These are phyloP conservation scores for Corythoichthys haematopterus DNA, from an alignment of 2,113 vertebrate species.

Conservation along the genomic window DNA sequence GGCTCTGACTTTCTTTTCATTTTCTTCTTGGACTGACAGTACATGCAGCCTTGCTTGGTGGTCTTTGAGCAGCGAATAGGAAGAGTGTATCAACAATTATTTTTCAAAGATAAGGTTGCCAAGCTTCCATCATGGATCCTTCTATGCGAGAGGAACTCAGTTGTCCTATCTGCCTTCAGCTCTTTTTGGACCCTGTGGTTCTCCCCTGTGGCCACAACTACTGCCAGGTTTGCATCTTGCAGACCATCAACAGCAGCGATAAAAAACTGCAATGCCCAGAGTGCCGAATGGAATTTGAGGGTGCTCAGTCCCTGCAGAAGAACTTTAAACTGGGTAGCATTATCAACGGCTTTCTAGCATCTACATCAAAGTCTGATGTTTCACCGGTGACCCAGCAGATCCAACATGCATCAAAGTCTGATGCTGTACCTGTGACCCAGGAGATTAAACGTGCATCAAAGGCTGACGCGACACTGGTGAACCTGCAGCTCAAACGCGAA, in stretches of 20 bases:
- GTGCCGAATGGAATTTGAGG: conserved; percentile 51
- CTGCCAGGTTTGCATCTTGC: conserved; percentile 59
- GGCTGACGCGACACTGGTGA: neutral
- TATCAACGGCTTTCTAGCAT: conserved; percentile 49
- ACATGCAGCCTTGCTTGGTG: neutral
- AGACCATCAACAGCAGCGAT: neutral
- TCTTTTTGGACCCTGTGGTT: conserved; percentile 57
- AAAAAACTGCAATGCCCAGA: conserved; percentile 57
- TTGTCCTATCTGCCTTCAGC: conserved; percentile 70
- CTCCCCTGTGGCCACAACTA: conserved; percentile 74
- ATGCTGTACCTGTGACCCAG: neutral
- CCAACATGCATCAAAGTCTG: neutral
- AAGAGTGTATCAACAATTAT: neutral
- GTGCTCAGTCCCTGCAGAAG: conserved; percentile 43
- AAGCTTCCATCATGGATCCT: conserved; percentile 41
- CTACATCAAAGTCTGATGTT: neutral
- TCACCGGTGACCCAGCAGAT: neutral
- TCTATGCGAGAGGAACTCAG: conserved; percentile 54
- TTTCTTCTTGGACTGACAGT: conserved; percentile 3
- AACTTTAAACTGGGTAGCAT: conserved; percentile 72
- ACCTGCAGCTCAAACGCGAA: neutral
- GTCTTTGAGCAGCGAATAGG: no score
- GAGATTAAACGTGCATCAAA: neutral
- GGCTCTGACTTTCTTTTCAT: neutral
- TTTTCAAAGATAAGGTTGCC: neutral